Evolutionary conservation across 1,140 invertebrate species (phyloP).

Genomic region (Caenorhabditis remanei): DNA sequence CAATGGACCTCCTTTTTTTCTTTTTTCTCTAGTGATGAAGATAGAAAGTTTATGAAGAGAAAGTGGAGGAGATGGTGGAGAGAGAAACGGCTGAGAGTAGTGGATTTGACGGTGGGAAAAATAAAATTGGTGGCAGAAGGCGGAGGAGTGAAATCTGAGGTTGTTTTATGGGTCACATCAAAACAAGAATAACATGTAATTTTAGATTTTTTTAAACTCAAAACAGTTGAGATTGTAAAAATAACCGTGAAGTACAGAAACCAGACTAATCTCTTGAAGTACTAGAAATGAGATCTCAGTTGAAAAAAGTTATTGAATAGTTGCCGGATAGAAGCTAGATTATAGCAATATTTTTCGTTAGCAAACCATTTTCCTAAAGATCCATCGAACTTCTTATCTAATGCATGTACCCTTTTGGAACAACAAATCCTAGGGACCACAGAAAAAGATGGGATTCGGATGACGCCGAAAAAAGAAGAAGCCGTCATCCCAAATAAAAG

Average conservation of each 20-base stretch:
- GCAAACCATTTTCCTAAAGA: not conserved
- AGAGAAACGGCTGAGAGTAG: not conserved
- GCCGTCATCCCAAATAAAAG: not conserved
- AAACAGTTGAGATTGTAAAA: not conserved
- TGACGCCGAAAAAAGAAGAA: slow-evolving; percentile 6
- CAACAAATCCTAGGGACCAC: not conserved
- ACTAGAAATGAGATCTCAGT: too few species aligned
- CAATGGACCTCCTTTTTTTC: not conserved
- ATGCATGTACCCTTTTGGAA: too few species aligned
- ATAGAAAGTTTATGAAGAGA: slow-evolving; percentile 14
- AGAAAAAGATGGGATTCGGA: not conserved
- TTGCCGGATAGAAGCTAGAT: too few species aligned
- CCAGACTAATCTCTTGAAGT: too few species aligned
- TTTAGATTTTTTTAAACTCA: not conserved
- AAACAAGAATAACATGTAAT: not conserved
- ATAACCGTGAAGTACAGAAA: too few species aligned
- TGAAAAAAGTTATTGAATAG: too few species aligned
- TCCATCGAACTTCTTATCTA: not conserved
- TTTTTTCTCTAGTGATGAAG: slow-evolving; percentile 4
- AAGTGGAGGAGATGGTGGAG: not conserved
- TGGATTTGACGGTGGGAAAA: not conserved
- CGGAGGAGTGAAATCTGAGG: not conserved
- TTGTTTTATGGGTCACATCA: not conserved
- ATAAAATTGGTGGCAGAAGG: not conserved
- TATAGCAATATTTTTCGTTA: too few species aligned